Evolutionary conservation across 2,113 vertebrate species (phyloP).

Genomic region (Colinus virginianus): DNA sequence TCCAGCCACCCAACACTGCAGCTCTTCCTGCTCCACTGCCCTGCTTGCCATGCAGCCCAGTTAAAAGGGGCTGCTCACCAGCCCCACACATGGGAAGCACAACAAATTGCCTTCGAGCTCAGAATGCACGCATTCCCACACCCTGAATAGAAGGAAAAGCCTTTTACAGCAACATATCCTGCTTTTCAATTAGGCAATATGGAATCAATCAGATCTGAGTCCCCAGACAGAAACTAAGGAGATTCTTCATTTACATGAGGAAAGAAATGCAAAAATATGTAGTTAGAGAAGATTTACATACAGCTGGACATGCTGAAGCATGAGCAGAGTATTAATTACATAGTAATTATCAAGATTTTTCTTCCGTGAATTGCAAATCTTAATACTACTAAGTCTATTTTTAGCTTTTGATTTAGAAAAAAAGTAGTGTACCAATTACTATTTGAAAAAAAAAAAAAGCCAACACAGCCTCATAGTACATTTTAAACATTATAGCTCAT

Average conservation of each 20-base stretch:
- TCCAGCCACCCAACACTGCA: too few species aligned
- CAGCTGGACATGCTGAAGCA: conserved; percentile 31
- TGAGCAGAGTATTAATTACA: conserved; percentile 4
- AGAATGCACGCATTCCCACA: fast-evolving
- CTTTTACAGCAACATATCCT: not conserved
- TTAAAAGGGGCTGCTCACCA: not conserved
- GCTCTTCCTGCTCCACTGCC: not conserved
- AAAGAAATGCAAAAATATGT: conserved; percentile 36
- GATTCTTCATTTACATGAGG: conserved; percentile 35
- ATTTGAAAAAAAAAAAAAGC: not conserved
- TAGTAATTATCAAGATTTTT: not conserved
- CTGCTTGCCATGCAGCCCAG: not conserved
- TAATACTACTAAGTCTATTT: not conserved
- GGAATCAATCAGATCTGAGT: not conserved
- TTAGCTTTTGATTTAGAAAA: not conserved
- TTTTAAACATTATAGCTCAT: not conserved
- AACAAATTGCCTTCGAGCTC: fast-evolving
- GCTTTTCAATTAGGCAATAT: not conserved
- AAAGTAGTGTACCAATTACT: not conserved
- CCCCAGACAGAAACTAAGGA: not conserved
- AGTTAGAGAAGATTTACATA: conserved; percentile 55
- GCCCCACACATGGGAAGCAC: not conserved
- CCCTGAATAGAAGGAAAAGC: not conserved
- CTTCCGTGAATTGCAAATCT: conserved; percentile 25
- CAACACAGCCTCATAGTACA: not conserved